Conservation (phyloP, 2,113 vertebrate genomes). For the Cyanistes caeruleus region DNA sequence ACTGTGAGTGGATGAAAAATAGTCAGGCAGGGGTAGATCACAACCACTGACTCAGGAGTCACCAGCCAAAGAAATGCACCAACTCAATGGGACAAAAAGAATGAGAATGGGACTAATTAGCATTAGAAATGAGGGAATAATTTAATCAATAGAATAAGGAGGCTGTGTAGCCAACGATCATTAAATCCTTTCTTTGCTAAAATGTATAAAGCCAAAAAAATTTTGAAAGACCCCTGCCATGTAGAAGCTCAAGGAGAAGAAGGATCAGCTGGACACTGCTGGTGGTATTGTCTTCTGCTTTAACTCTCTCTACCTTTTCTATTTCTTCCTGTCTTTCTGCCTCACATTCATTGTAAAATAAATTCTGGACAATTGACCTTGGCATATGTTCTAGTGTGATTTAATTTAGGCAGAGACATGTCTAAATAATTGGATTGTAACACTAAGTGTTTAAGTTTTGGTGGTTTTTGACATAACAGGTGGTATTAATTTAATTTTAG, state of each 20-base stretch:
- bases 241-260: not conserved
- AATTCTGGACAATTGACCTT: not conserved
- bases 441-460: not conserved
- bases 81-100: not conserved
- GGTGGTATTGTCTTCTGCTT: not conserved
- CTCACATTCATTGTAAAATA: not conserved
- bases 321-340: not conserved
- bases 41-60: not conserved
- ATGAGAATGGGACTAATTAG: not conserved
- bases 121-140: not conserved
- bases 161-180: not conserved
- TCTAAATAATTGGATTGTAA: not conserved
- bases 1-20: not conserved
- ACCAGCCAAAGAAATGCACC: not conserved
- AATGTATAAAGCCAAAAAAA: not conserved
- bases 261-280: not conserved
- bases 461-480: not conserved
- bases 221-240: not conserved
- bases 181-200: not conserved
- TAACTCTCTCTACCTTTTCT: not conserved
- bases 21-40: fast-evolving
- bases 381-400: not conserved
- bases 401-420: not conserved
- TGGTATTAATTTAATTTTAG: not conserved
- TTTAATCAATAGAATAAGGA: not conserved